A percentile compares a stretch with the other conserved stretches of the same genome.
phyloP scores from a whole-genome alignment of 2,797 vertebrate genomes.

The Sebastes iracundus region DNA sequence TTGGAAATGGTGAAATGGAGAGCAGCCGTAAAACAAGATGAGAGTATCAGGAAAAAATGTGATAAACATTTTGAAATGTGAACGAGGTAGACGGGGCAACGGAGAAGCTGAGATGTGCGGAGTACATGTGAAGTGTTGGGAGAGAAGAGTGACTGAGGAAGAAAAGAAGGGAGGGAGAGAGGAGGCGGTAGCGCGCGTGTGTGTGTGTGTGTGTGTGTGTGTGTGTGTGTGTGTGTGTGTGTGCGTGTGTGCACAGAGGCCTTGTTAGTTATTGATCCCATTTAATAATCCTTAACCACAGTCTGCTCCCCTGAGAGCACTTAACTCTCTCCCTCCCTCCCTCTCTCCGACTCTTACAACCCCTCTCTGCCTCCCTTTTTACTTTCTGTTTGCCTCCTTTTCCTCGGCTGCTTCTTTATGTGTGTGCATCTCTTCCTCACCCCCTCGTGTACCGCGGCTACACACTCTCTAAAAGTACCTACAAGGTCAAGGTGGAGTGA shows the following conservation, averaged over 20 bases:
- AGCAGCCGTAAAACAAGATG: conserved; percentile 10
- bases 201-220: not conserved
- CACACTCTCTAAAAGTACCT: conserved; percentile 15
- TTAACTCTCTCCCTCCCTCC: conserved; percentile 60
- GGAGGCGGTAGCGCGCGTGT: not conserved
- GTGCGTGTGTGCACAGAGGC: not conserved
- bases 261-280: conserved; percentile 82
- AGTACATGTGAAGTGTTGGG: not conserved
- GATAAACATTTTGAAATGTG: conserved; percentile 25
- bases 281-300: conserved; percentile 80
- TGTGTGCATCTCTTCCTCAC: conserved; percentile 9
- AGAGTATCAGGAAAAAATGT: not conserved
- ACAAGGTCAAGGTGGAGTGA: conserved; percentile 55
- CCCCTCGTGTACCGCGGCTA: not conserved
- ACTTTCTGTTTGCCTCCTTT: conserved; percentile 18
- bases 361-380: conserved; percentile 18
- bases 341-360: conserved; percentile 21
- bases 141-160: not conserved
- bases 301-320: conserved; percentile 72
- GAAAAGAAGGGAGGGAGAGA: not conserved
- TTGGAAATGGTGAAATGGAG: conserved; percentile 15
- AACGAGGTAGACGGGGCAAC: not conserved
- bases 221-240: not conserved
- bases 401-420: conserved; percentile 21
- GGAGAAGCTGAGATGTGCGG: not conserved